phyloP scores from a whole-genome alignment of 1,140 invertebrate genomes.

The Brachionus rotundiformis region DNA sequence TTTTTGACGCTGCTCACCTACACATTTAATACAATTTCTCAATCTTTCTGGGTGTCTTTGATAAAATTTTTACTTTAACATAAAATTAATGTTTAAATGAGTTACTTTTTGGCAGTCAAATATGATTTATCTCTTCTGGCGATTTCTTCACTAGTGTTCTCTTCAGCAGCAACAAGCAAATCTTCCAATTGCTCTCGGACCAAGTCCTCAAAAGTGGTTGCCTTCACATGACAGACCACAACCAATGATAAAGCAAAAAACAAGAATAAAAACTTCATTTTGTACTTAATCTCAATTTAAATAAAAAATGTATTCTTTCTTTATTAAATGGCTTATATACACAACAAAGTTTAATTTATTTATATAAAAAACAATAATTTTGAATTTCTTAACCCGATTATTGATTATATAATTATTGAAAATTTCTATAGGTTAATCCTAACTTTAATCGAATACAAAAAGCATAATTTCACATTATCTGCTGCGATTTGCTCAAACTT shows the following conservation, averaged over 20 bases:
- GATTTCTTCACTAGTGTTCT: not conserved
- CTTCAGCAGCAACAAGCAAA: not conserved
- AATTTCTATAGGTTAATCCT: not conserved
- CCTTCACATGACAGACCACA: conserved; percentile 37
- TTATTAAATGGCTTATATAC: not conserved
- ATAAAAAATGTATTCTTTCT: not conserved
- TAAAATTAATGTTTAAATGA: not conserved
- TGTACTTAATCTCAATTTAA: not conserved
- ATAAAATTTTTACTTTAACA: not conserved
- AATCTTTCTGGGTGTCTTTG: conserved; percentile 33
- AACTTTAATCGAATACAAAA: no score
- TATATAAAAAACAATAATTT: not conserved
- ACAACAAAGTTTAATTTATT: not conserved
- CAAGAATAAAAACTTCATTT: conserved; percentile 34
- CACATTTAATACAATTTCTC: conserved; percentile 42
- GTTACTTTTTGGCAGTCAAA: conserved; percentile 18
- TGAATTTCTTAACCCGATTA: no score
- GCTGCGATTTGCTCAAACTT: no score
- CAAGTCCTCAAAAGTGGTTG: not conserved
- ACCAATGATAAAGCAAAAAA: conserved; percentile 1
- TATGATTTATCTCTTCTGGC: conserved; percentile 43
- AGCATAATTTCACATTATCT: no score
- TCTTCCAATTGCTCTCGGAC: not conserved
- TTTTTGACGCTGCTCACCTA: conserved; percentile 28
- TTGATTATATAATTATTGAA: no score